phyloP scores from a whole-genome alignment of 2,797 vertebrate genomes.

The Ammospiza maritima region DNA sequence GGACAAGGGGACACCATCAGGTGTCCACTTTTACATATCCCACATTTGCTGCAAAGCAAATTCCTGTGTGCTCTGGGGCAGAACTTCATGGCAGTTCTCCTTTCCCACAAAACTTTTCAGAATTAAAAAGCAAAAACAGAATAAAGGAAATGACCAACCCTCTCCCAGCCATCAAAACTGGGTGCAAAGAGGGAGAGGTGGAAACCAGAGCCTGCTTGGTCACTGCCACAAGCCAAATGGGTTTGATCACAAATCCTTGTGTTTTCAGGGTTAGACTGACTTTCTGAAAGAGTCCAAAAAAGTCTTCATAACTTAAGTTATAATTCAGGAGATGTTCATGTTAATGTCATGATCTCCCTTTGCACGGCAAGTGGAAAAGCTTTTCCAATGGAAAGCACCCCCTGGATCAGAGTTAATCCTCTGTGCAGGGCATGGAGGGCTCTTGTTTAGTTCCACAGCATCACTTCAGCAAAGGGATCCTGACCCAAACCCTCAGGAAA shows the following conservation, averaged over 20 bases:
- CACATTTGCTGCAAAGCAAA: neutral
- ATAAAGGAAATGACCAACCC: neutral
- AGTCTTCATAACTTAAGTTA: neutral
- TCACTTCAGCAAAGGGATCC: neutral
- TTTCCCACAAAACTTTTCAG: neutral
- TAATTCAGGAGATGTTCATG: neutral
- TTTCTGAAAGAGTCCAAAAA: neutral
- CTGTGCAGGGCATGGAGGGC: rapidly evolving
- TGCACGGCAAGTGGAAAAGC: neutral
- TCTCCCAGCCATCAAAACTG: neutral
- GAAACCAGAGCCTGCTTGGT: neutral
- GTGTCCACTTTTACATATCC: neutral
- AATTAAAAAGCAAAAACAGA: neutral
- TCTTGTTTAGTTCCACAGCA: neutral
- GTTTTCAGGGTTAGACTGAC: neutral
- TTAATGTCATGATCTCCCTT: neutral
- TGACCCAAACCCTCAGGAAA: neutral
- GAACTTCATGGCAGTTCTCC: neutral
- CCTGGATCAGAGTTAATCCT: neutral
- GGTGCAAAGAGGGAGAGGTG: neutral
- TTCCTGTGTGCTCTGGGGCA: neutral
- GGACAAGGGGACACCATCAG: rapidly evolving
- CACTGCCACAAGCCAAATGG: neutral
- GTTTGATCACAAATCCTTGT: neutral
- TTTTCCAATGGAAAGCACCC: neutral